A percentile compares a stretch with the other conserved stretches of the same genome.
Evolutionary conservation across 2,888 invertebrate species (phyloP).

Genomic region (Dascillus cervinus): DNA sequence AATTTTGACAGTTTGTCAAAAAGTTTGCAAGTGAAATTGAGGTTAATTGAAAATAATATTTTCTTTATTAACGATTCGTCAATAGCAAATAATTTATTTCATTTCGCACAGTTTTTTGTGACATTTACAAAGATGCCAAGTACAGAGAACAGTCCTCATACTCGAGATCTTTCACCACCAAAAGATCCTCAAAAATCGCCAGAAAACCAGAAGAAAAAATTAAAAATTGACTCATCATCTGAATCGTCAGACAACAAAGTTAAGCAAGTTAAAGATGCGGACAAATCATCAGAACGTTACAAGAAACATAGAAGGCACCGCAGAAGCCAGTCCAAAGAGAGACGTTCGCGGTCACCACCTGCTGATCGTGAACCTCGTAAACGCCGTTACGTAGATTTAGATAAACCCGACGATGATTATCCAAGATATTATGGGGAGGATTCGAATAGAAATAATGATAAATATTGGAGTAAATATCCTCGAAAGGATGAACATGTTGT

Average conservation of each 20-base stretch:
- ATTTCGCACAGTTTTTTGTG: too few relatives aligned
- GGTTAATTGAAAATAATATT: too few relatives aligned
- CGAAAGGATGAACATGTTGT: constrained; percentile 32
- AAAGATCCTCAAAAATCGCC: too few relatives aligned
- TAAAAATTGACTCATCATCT: background rate
- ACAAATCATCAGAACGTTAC: constrained; percentile 1
- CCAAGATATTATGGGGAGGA: constrained; percentile 36
- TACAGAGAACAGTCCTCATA: too few relatives aligned
- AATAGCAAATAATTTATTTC: too few relatives aligned
- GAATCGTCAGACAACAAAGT: background rate
- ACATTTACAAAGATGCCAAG: too few relatives aligned
- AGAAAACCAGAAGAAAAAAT: background rate
- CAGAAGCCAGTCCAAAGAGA: too few relatives aligned
- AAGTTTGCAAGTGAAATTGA: too few relatives aligned
- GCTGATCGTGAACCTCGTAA: constrained; percentile 8
- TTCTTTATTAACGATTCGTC: too few relatives aligned
- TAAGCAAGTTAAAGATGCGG: constrained; percentile 1
- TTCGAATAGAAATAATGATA: constrained; percentile 27
- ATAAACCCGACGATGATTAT: constrained; percentile 18
- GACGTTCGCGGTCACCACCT: constrained; percentile 12
- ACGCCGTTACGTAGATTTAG: constrained; percentile 15
- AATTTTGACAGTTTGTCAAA: too few relatives aligned
- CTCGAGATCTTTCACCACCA: too few relatives aligned
- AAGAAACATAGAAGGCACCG: constrained; percentile 8
- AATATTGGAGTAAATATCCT: constrained; percentile 41